Conservation (phyloP, 2,797 vertebrate genomes). For the Acanthopagrus latus region DNA sequence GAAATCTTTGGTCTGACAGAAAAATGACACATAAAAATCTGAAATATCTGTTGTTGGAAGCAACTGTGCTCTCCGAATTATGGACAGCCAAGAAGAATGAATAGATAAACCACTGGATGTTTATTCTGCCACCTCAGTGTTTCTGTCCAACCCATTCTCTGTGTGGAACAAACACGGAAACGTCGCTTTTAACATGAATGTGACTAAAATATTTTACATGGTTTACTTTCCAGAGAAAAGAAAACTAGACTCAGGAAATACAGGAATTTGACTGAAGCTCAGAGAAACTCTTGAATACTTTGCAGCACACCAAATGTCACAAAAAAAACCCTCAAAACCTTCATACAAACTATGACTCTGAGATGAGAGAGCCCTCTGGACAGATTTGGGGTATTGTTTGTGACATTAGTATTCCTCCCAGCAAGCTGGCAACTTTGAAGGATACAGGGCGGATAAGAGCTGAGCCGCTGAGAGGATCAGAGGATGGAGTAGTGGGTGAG, state of each 20-base stretch:
- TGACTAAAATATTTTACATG: neutral
- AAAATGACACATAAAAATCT: conserved; percentile 38
- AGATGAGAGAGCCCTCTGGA: neutral
- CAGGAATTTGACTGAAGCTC: conserved; percentile 14
- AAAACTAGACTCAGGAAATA: conserved; percentile 20
- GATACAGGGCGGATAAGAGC: conserved; percentile 24
- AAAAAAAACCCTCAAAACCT: neutral
- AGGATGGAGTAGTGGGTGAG: conserved; percentile 21
- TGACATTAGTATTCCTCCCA: conserved; percentile 66
- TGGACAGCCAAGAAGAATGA: conserved; percentile 23
- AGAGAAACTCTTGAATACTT: neutral
- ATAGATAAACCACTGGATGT: neutral
- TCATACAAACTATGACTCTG: neutral
- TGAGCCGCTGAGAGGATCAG: conserved; percentile 21
- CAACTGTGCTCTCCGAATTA: conserved; percentile 17
- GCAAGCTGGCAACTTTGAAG: conserved; percentile 36
- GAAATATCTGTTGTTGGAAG: conserved; percentile 38
- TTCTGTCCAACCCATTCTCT: neutral
- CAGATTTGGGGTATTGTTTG: conserved; percentile 21
- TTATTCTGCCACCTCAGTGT: conserved; percentile 31
- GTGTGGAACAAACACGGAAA: conserved; percentile 15
- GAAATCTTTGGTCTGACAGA: conserved; percentile 33
- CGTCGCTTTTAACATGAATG: conserved; percentile 14
- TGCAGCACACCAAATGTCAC: neutral
- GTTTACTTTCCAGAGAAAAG: neutral